Evolutionary conservation across 1,140 invertebrate genomes (phyloP), one percentile per base, ranked within the genome.

Genomic region (Euwallacea similis): DNA sequence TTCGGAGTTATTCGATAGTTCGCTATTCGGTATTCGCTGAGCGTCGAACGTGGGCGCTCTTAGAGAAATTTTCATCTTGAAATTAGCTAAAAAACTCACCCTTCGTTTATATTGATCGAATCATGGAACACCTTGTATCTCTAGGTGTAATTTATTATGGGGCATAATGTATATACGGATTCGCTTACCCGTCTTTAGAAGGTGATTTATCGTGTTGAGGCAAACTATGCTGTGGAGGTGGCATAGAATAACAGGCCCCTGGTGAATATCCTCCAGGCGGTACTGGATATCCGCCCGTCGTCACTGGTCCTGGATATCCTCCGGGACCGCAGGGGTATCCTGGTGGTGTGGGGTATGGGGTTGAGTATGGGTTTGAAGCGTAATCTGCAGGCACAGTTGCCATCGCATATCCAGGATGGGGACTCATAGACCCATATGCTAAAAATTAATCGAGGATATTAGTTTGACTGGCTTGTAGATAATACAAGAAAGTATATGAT

Each of bases 381-480:
- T 92, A 92, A 79, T 92, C 91, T 0, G 90, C 87, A 74, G 91
- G 89, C 13, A 89, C 87, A 3, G 87, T 88, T 6, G 85, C 84
- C 85, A 93, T 91, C 0, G 90, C 90, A 79, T 93, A 93, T 0
- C 91, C 90, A 6, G 91, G 91, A 82, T 93, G 91, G 1, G 91
- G 92, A 80, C 91, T 93, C 81, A 91, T 89, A 11, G 89, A 88
- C 53, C 88, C 89, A 78, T 94, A 94, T 65, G 90, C 92, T 92
- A 80, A 4, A 33, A 33, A 33, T 33, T 33, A 2, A 33, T 70
- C 46, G 13, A 65, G 59, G 15, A 67, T 43, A 13, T 16, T 53
- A 33, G 21, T 33, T 33, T 33, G 21, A 33, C 21, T 33, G 21
- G 21, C 4, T 33, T 33, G 21, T 1, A 4, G 21, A 33, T 33